These are phyloP conservation scores for Dryobotodes eremita DNA, from an alignment of 2,888 invertebrate species.

Conservation along the genomic window DNA sequence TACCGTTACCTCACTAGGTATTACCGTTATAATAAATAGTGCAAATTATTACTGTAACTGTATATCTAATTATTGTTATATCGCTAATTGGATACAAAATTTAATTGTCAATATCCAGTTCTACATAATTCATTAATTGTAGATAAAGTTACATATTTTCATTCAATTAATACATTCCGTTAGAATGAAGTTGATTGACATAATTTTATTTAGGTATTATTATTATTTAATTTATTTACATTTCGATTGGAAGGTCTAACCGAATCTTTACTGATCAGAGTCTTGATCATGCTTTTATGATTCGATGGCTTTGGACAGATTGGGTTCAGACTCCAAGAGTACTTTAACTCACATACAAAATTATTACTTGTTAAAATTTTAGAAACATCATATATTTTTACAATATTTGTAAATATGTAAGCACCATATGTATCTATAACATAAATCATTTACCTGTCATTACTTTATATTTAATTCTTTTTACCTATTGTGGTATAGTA, in stretches of 20 bases:
- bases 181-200: background rate
- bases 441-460: no score
- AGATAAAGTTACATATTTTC: background rate
- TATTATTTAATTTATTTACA: no score
- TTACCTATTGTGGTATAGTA: no score
- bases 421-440: no score
- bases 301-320: no score
- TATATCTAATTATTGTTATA: constrained; percentile 1
- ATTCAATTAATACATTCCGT: background rate
- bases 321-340: background rate
- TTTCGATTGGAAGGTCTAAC: background rate
- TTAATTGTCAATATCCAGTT: background rate
- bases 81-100: constrained; percentile 19
- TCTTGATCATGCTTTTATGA: background rate
- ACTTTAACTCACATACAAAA: background rate
- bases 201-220: no score
- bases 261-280: background rate
- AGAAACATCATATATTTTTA: no score
- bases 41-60: constrained; percentile 16
- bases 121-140: background rate
- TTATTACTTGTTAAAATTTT: no score
- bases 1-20: constrained; percentile 31
- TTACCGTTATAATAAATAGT: constrained; percentile 34
- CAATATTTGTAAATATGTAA: no score
- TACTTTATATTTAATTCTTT: no score